Base-by-base conservation (phyloP, 2,797 vertebrate genomes). In the Sebastes vulpes region DNA sequence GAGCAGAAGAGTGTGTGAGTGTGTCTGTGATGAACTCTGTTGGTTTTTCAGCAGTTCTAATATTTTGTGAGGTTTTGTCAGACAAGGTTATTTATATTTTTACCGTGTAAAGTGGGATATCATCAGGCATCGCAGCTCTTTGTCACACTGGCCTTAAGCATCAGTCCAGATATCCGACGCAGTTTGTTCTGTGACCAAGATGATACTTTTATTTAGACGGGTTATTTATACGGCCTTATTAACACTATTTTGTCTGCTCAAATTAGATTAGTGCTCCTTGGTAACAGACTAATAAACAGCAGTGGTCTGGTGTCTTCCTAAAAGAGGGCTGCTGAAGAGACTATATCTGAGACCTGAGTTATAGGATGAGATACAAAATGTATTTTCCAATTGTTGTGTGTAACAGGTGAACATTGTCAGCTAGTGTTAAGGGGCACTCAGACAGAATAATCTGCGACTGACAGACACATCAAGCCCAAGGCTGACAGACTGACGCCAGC, bases 381-480 rank as follows among this genome's bases (percentile, higher is more conserved):
- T 20, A 11, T n/a, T 32, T 20, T 18, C 28, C 12, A 29, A 67
- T 42, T 5, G 60, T 18, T 52, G 26, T 52, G 18, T 57, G 23
- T 31, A 71, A 32, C 25, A 53, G 3, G 20, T 72, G 61, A 50
- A 6, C 4, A 12, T 3, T 58, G 54, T 72, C 56, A 14, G 16
- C 1, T 5, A 7, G 48, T 42, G 58, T 78, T 73, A 53, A 25
- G 4, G 3, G 3, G 3, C 3, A n/a, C 50, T 81, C 26, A 77
- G 67, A 83, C 50, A 56, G 65, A 75, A 63, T 60, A 65, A 80
- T 81, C 60, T 75, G 26, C 7, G 1, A 48, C 69, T 69, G 64
- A 89, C 72, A 77, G 71, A 71, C 38, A 68, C 38, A 50, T 65
- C 59, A 57, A 69, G 74, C 8, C 74, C 52, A 18, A 52, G 57